Evolutionary conservation across 1,140 invertebrate species (phyloP), one percentile per base, ranked within the genome.

Genomic region (Apis laboriosa): DNA sequence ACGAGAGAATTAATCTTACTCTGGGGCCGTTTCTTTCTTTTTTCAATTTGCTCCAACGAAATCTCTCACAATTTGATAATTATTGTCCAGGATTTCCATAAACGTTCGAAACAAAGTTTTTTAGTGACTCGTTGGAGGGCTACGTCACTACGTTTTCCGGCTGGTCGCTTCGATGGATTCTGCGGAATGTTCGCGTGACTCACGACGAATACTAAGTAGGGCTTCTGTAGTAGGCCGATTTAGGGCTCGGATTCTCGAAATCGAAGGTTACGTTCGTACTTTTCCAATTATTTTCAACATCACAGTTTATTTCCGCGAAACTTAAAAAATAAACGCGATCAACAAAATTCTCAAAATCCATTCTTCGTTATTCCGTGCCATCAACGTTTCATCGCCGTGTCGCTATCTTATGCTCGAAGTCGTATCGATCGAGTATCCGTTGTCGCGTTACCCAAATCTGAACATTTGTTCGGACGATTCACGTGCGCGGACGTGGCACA

Each of bases 181-280:
- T 75, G 67, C 71, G 70, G 64, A 87, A 86, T 73, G 49, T 49
- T 67, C n/a, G 56, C 43, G 61, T 87, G 86, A 87, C 71, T 87
- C 86, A 87, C 71, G 56, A 34, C 17, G 28, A 34, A 24, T 77
- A 78, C 49, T 66, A 74, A 74, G 61, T 87, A 56, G 21, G 34
- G 60, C 79, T 84, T 84, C 83, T 78, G 77, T 24, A 24, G 75
- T 53, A 81, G 71, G 64, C 73, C 9, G 61, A 87, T 84, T 87
- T 86, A 15, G 53, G n/a, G 53, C 80, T 77, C 24, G 13, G 53
- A 19, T 72, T 63, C 21, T 19, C 43, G 19, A 19, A 58, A 61
- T 51, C 43, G 49, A 70, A 70, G 67, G 43, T 51, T 51, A 17
- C 1, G 4, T 21, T 19, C n/a, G 17, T 75, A 21, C 2, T 34